Evolutionary conservation across 2,888 invertebrate species (phyloP), one percentile per base, ranked within the genome.

Genomic region (Drosophila stalkeri): DNA sequence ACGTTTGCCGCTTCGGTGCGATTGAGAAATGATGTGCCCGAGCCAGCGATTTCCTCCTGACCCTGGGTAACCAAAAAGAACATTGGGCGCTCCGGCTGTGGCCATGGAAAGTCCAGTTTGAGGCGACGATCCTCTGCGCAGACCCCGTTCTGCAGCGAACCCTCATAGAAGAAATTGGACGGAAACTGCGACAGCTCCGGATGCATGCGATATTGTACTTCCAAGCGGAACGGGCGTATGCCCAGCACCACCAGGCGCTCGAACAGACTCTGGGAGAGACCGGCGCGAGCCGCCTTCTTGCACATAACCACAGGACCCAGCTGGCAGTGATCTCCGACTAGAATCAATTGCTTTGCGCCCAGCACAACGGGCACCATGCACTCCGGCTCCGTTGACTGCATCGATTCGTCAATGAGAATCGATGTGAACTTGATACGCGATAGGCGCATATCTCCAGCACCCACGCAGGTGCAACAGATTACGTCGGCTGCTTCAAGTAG

Each of bases 321-420:
- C 93, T 99, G 99, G 91, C 99, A 99, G 92, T 99, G 99, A 93
- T 99, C 99, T 14, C 99, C 99, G 0, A 99, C 99, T 3, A 99
- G 95, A 78, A 99, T 99, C 61, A 99, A 94, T 93, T 99, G 99
- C 84, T 98, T 96, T 9, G 99, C 99, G 14, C 99, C 99, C 6
- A 99, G 94, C 0, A 99, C 99, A 0, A 99, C 99, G 0, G 99
- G 99, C 20, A 99, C 99, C 99, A 99, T 98, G 91, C 99, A 99
- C 91, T 99, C 99, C 0, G 99, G 99, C 91, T 98, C 98, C 0
- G 99, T 99, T 0, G 99, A 98, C 93, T 99, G 99, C 96, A 98
- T 98, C 88, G 97, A 98, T 92, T 99, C 99, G 92, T 99, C 99
- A 77, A 99, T 99, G 14, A 99, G 94, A 82, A 99, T 99, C 27